Evolutionary conservation across 2,113 vertebrate species (phyloP).

Genomic region (Hippopotamus amphibius): DNA sequence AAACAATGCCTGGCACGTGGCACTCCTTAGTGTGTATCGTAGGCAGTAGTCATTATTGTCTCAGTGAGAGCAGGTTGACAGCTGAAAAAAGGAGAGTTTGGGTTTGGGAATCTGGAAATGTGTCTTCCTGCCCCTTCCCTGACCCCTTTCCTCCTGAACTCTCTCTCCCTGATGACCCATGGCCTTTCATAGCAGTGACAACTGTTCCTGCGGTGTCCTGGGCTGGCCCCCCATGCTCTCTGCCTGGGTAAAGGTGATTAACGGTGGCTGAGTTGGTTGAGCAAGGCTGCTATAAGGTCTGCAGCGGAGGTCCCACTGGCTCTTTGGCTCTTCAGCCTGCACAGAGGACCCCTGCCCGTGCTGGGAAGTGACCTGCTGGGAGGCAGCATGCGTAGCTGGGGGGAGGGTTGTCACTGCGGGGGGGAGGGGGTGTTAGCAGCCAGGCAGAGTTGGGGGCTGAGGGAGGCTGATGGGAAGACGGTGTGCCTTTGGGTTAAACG

Average conservation of each 20-base stretch:
- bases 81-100: background rate
- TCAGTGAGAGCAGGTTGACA: background rate
- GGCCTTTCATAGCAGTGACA: background rate
- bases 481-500: background rate
- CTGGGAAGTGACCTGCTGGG: background rate
- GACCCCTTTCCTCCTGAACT: background rate
- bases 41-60: background rate
- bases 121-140: background rate
- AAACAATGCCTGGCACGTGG: background rate
- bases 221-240: background rate
- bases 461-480: background rate
- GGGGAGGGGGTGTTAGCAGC: background rate
- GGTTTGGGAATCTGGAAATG: background rate
- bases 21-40: fast-evolving
- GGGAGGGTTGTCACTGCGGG: background rate
- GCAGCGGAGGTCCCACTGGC: background rate
- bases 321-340: background rate
- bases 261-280: background rate
- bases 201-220: too few relatives aligned
- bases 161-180: fast-evolving
- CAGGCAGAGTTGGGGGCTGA: background rate
- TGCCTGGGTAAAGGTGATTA: background rate
- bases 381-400: background rate
- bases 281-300: background rate
- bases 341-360: background rate